These are phyloP conservation scores for Heterodera carotae DNA, from an alignment of 1,140 invertebrate species.

Conservation along the genomic window DNA sequence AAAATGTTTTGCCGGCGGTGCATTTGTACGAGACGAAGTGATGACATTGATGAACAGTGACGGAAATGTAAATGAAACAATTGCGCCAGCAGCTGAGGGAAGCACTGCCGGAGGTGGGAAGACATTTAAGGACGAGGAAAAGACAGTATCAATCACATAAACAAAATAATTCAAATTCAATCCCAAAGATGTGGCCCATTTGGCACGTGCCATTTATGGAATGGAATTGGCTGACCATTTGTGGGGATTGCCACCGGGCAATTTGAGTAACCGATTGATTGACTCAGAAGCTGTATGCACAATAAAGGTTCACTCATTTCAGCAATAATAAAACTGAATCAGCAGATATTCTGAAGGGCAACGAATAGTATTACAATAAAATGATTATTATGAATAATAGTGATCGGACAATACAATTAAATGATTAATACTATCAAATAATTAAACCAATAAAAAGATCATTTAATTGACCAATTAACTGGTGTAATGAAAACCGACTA, in stretches of 20 bases:
- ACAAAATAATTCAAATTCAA: not conserved
- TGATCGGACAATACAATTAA: no score
- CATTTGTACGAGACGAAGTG: not conserved
- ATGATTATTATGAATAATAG: no score
- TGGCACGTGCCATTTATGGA: conserved; percentile 44
- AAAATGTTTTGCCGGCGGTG: conserved; percentile 40
- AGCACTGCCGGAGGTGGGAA: not conserved
- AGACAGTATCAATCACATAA: no score
- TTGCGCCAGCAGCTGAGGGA: not conserved
- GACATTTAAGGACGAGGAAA: not conserved
- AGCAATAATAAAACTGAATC: not conserved
- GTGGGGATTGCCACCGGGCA: conserved; percentile 45
- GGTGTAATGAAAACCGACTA: no score
- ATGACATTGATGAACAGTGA: conserved; percentile 10
- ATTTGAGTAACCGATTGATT: conserved; percentile 15
- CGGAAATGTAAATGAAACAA: not conserved
- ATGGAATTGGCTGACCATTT: conserved; percentile 50
- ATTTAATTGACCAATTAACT: no score
- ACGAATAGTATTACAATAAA: no score
- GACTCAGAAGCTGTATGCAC: conserved; percentile 46
- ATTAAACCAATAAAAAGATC: no score
- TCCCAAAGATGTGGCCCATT: conserved; percentile 42
- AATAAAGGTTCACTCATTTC: conserved; percentile 14
- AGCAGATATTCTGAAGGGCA: no score
- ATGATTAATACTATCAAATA: no score